Base-by-base conservation (phyloP, 2,797 vertebrate genomes). In the Gymnoscopelus braueri region DNA sequence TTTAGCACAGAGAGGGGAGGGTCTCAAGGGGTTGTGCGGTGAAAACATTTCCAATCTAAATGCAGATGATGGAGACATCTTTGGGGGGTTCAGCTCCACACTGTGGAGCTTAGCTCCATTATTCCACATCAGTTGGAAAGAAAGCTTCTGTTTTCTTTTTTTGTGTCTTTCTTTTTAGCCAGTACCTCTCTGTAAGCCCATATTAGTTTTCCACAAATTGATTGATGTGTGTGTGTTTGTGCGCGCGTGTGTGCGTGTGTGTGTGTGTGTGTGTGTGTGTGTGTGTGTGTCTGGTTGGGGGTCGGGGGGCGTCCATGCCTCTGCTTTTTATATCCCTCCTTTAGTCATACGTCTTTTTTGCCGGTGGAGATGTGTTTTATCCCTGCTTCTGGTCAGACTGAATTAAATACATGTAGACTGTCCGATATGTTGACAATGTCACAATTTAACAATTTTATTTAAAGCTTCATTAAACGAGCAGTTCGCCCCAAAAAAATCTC, bases 51-150 rank as follows among this genome's bases (percentile, higher is more conserved):
- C 72, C 87, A 88, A 89, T 92, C 84, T 87, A 90, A 89, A 90
- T 90, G 88, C 86, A 91, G 86, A 92, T 91, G 86, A 92, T 91
- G 75, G 77, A 83, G 81, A 83, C 74, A 77, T 84, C 64, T 76
- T 75, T 71, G 2, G 14, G 71, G 80, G 79, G 80, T 90, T 87
- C 72, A 74, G 61, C 80, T 77, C 74, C 60, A 64, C 60, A 64
- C 49, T 11, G 53, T 19, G 50, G 48, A 47, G 66, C 72, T 69
- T 75, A 75, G 53, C 39, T 50, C 51, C 67, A 75, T 69, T 79
- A 77, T 78, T 80, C 68, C 62, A 26, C 39, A 24, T 56, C 32
- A 7, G 8, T 10, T 44, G 39, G 1, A 44, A 78, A 80, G 82
- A 49, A 71, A 65, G 61, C 15, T 64, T 60, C 67, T 75, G 19